Percentiles rank a stretch among this genome's conserved stretches.
phyloP scores from a whole-genome alignment of 2,113 vertebrate genomes.

The Ochotona princeps region DNA sequence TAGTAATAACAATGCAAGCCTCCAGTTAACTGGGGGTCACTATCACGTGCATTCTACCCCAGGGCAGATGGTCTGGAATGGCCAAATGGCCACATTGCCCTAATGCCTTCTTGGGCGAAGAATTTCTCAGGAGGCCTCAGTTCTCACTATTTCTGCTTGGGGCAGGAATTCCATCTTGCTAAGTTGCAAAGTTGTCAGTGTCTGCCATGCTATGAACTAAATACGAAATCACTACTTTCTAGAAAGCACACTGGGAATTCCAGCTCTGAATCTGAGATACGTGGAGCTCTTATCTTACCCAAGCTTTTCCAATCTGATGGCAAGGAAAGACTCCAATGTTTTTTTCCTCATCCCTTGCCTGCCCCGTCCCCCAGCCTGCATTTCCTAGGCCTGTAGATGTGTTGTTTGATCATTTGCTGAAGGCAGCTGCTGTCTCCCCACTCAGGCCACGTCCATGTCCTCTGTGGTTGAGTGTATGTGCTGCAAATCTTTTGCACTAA shows the following conservation, averaged over 20 bases:
- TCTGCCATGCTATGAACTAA: not conserved
- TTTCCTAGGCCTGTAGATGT: rapidly evolving
- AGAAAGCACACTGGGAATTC: not conserved
- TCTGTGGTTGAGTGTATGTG: not conserved
- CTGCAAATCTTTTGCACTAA: not conserved
- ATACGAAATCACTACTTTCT: not conserved
- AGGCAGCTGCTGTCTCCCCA: not conserved
- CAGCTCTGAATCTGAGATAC: not conserved
- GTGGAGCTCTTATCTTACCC: not conserved
- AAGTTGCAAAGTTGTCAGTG: not conserved
- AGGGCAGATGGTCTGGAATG: not conserved
- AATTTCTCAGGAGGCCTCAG: not conserved
- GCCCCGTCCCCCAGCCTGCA: not conserved
- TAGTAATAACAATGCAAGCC: not conserved
- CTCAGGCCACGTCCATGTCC: not conserved
- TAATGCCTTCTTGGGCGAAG: not conserved
- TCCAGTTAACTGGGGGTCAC: not conserved
- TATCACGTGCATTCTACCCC: not conserved
- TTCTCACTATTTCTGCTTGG: not conserved
- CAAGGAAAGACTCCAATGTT: not conserved
- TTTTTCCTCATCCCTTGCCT: not conserved
- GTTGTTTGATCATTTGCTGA: not conserved
- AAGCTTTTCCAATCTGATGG: not conserved
- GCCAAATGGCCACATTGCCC: not conserved
- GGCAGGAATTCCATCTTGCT: not conserved